Evolutionary conservation across 2,113 vertebrate species (phyloP).

Genomic region (Jaculus jaculus): DNA sequence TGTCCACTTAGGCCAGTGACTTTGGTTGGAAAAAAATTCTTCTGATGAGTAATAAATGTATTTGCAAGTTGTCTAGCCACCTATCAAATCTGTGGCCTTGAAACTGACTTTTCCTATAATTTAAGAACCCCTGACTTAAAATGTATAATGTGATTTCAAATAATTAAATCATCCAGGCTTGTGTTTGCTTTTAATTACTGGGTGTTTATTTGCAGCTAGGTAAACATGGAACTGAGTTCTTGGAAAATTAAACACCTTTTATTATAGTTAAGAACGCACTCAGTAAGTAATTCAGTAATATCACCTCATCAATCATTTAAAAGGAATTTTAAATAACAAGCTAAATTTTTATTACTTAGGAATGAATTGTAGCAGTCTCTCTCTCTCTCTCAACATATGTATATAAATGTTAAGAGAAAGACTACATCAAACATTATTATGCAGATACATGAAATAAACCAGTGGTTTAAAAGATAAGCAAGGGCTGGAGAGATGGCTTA

Average conservation of each 20-base stretch:
- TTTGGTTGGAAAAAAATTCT: background rate
- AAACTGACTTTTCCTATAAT: slow-evolving; percentile 9
- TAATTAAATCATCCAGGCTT: background rate
- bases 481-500: too few species aligned
- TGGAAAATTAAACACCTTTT: background rate
- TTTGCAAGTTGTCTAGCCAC: background rate
- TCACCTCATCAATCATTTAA: background rate
- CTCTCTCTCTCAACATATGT: too few species aligned
- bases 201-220: background rate
- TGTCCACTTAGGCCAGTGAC: background rate
- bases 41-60: background rate
- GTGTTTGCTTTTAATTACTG: background rate
- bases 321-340: slow-evolving; percentile 5
- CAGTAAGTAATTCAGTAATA: background rate
- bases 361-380: background rate
- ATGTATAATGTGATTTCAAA: background rate
- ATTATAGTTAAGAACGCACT: background rate
- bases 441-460: background rate
- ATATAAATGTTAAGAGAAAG: too few species aligned
- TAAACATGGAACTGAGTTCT: background rate
- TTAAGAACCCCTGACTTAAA: background rate
- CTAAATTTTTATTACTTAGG: background rate
- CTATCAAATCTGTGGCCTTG: background rate
- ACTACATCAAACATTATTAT: background rate
- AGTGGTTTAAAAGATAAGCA: background rate